These are phyloP conservation scores for Oreonectes daqikongensis DNA, from an alignment of 2,797 vertebrate genomes.

Conservation along the genomic window DNA sequence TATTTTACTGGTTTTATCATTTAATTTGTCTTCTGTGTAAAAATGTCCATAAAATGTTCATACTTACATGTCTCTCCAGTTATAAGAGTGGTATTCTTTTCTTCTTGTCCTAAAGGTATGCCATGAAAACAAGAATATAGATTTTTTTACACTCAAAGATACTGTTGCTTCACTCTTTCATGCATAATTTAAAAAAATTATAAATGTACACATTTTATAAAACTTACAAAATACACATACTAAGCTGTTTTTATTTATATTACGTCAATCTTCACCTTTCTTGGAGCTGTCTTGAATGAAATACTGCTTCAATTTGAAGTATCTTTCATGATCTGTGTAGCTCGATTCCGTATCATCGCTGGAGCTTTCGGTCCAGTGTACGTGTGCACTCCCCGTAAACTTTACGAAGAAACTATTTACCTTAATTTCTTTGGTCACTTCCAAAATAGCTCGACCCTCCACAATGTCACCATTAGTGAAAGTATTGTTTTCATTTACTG, in stretches of 20 bases:
- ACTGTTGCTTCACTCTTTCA: neutral
- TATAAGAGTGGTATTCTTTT: conserved; percentile 37
- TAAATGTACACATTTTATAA: too few species aligned
- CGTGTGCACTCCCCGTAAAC: conserved; percentile 85
- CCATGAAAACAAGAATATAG: neutral
- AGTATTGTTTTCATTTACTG: conserved; percentile 79
- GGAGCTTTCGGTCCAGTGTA: conserved; percentile 80
- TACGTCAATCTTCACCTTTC: conserved; percentile 76
- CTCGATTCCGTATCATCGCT: conserved; percentile 71
- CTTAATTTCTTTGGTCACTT: conserved; percentile 80
- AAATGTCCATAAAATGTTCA: neutral
- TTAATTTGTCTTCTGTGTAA: neutral
- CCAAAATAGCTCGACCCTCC: conserved; percentile 83
- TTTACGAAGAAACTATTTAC: conserved; percentile 84
- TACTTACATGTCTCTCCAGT: conserved; percentile 54
- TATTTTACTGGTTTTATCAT: too few species aligned
- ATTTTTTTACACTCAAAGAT: neutral
- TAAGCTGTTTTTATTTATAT: too few species aligned
- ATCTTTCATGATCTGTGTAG: conserved; percentile 82
- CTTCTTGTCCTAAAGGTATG: conserved; percentile 13
- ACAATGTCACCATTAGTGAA: conserved; percentile 88
- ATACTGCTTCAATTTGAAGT: conserved; percentile 87
- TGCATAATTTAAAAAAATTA: neutral
- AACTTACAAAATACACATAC: too few species aligned
- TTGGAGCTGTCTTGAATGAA: conserved; percentile 79